phyloP scores from a whole-genome alignment of 2,113 vertebrate species.

The Phrynocephalus versicolor region DNA sequence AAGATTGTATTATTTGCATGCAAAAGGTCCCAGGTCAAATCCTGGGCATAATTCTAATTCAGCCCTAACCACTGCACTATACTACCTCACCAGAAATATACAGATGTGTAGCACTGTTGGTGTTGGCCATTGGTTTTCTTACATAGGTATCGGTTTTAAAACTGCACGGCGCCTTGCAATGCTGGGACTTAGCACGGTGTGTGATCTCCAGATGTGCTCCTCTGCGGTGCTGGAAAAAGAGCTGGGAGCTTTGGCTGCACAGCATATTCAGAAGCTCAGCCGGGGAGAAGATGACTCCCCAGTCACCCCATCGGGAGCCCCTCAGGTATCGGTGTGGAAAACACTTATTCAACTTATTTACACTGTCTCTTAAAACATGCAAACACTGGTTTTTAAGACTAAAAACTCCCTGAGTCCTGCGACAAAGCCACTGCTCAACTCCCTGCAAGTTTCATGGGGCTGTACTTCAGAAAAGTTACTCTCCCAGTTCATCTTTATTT shows the following conservation, averaged over 20 bases:
- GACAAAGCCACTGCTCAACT: neutral
- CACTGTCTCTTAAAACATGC: neutral
- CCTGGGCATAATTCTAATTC: too few species aligned
- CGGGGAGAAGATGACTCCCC: conserved; percentile 82
- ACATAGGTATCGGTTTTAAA: conserved; percentile 84
- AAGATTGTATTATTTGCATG: too few species aligned
- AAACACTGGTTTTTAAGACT: neutral
- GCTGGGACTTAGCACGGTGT: conserved; percentile 77
- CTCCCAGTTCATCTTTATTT: neutral
- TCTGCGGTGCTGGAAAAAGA: conserved; percentile 75
- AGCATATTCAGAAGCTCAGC: conserved; percentile 82
- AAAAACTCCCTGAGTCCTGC: neutral
- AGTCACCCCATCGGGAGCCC: conserved; percentile 81
- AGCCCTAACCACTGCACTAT: too few species aligned
- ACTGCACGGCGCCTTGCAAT: conserved; percentile 78
- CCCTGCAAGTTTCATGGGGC: neutral
- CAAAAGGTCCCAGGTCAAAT: too few species aligned
- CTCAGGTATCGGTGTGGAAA: conserved; percentile 78
- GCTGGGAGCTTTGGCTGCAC: conserved; percentile 77
- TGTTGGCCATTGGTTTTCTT: neutral
- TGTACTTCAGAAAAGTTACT: neutral
- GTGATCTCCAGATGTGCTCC: conserved; percentile 79
- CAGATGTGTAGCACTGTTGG: neutral
- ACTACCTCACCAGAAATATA: too few species aligned
- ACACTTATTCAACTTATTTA: neutral